Base-by-base conservation (phyloP, 2,113 vertebrate species). In the Ailurus styani region DNA sequence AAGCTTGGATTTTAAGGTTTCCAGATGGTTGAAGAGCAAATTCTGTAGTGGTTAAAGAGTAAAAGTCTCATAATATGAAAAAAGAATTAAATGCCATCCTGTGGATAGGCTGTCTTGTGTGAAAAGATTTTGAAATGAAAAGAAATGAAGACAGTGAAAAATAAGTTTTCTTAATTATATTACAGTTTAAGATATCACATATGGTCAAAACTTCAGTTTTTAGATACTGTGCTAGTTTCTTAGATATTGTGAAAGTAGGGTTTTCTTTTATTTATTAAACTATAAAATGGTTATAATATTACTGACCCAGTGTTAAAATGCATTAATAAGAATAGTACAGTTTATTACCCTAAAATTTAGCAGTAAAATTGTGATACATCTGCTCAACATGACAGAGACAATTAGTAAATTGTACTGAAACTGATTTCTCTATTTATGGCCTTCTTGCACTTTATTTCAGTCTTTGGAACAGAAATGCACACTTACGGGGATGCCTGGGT, bases 21-120 rank as follows among this genome's bases (percentile, higher is more conserved):
- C 96, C 96, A 97, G 90, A 95, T 88, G 95, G 77, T 66, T 95
- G 86, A 97, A 87, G 79, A 98, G 72, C 92, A 98, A 86, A 95
- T 50, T 6, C 15, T 92, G 5, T 2, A 70, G 52, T 66, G 66
- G 77, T 83, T 96, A 95, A 40, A 98, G 86, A 96, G 68, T 93
- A 77, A 97, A 98, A 97, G 93, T 72, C 87, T 93, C 1, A 60
- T 83, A 97, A 86, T 54, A 96, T 87, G 52, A 68, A 86, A 9
- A 64, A 23, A 81, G 64, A 66, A 37, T 37, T n/a, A 97, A 96
- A 91, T 97, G 94, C 54, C 75, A 66, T 78, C 98, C 93, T 37
- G 50, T 94, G 78, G 7, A 25, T 72, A 86, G 6, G 13, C 27
- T 72, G 29, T 11, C 6, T 95, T 77, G 21, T 68, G 8, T 18